Evolutionary conservation across 2,888 invertebrate species (phyloP).

Genomic region (Neria commutata): DNA sequence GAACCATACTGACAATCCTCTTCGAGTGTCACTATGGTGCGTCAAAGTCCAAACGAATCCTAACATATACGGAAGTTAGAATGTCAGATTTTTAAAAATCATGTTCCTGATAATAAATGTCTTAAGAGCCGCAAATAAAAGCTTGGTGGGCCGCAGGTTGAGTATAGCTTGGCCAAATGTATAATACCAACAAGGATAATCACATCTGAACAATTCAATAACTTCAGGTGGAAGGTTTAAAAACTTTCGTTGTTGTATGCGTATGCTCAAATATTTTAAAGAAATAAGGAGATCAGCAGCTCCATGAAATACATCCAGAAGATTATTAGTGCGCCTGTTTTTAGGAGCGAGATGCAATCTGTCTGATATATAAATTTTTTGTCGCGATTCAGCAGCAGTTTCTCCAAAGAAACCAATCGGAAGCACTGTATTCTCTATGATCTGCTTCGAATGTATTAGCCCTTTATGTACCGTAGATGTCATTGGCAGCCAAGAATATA

Average conservation of each 20-base stretch:
- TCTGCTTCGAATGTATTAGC: slow-evolving; percentile 3
- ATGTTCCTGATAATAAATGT: no score
- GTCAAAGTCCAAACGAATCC: no score
- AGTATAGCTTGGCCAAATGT: no score
- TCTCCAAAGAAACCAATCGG: neutral
- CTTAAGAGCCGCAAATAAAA: no score
- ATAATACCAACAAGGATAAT: no score
- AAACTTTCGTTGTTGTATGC: neutral
- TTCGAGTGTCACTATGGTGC: no score
- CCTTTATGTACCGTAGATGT: slow-evolving; percentile 9
- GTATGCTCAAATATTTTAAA: neutral
- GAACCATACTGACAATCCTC: no score
- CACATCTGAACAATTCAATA: neutral
- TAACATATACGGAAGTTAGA: no score
- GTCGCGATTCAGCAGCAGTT: slow-evolving; percentile 1
- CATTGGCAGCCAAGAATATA: slow-evolving; percentile 21
- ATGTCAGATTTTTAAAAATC: no score
- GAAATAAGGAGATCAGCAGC: neutral
- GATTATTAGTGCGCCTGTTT: neutral
- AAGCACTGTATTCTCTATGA: slow-evolving; percentile 2
- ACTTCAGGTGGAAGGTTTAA: neutral
- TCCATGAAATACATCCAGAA: neutral
- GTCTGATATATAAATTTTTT: neutral
- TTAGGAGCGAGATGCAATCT: neutral
- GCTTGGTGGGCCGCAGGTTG: no score